Percentiles rank a stretch among this genome's conserved stretches.
Conservation (phyloP, 2,797 vertebrate species). For the Pteronotus mesoamericanus region DNA sequence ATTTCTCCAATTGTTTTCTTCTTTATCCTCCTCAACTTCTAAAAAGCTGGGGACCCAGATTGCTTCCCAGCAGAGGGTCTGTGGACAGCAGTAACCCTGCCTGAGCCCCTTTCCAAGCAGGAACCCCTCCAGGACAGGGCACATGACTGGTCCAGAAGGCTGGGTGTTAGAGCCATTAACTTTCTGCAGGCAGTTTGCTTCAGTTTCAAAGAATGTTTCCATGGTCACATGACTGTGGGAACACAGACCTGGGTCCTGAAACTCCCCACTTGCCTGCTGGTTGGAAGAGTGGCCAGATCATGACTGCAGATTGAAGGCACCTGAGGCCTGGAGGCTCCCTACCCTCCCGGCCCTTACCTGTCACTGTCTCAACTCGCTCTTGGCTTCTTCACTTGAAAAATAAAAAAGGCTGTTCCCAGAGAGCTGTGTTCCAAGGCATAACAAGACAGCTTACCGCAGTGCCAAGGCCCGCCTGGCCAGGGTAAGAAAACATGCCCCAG, state of each 20-base stretch:
- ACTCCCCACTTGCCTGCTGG: not conserved
- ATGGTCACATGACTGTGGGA: not conserved
- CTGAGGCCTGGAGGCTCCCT: not conserved
- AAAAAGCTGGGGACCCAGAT: not conserved
- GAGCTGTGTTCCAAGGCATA: not conserved
- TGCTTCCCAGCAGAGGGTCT: not conserved
- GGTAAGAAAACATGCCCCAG: not conserved
- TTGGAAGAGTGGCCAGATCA: not conserved
- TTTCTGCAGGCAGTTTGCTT: not conserved
- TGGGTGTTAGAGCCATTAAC: not conserved
- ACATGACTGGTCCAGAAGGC: not conserved
- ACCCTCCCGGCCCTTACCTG: not conserved
- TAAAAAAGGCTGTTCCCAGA: not conserved
- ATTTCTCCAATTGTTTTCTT: not conserved
- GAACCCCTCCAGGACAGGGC: not conserved
- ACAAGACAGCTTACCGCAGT: not conserved
- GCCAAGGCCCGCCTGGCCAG: not conserved
- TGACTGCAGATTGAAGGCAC: not conserved
- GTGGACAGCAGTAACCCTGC: not conserved
- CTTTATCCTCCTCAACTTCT: not conserved
- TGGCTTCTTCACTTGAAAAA: not conserved
- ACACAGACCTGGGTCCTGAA: not conserved
- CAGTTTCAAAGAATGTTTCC: not conserved
- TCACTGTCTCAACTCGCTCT: not conserved
- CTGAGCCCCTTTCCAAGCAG: not conserved